These are phyloP conservation scores for Dendropsophus ebraccatus DNA, from an alignment of 2,113 vertebrate species.

Conservation along the genomic window DNA sequence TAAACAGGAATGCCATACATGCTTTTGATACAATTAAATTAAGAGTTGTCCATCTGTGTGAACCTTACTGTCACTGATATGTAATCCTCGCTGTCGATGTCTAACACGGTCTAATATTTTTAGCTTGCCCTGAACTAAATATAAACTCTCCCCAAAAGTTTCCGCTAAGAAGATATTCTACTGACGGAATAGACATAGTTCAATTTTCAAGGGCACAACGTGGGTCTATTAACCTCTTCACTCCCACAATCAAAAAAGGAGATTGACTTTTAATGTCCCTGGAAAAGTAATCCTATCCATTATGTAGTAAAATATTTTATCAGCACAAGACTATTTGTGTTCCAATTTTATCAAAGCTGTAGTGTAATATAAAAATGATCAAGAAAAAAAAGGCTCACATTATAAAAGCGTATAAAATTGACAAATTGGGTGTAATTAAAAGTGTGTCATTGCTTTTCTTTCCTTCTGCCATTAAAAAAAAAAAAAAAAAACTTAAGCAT, in stretches of 20 bases:
- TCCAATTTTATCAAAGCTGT: slow-evolving; percentile 35
- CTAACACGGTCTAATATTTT: slow-evolving; percentile 61
- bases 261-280: slow-evolving; percentile 13
- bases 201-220: slow-evolving; percentile 33
- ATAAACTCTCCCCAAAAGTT: slow-evolving; percentile 64
- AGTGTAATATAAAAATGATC: slow-evolving; percentile 43
- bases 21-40: slow-evolving; percentile 58
- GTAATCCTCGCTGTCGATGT: slow-evolving; percentile 59
- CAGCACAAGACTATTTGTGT: slow-evolving; percentile 32
- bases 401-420: slow-evolving; percentile 38
- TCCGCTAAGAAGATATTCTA: slow-evolving; percentile 56
- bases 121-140: slow-evolving; percentile 63
- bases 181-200: slow-evolving; percentile 59
- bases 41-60: slow-evolving; percentile 52
- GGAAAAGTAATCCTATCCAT: slow-evolving; percentile 12
- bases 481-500: slow-evolving; percentile 1
- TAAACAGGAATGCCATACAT: slow-evolving; percentile 55
- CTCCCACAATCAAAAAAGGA: background rate
- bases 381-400: slow-evolving; percentile 41
- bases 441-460: slow-evolving; percentile 14
- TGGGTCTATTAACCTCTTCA: slow-evolving; percentile 45
- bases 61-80: slow-evolving; percentile 61
- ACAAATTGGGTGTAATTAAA: slow-evolving; percentile 42
- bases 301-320: slow-evolving; percentile 39
- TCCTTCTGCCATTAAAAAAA: background rate